phyloP scores from a whole-genome alignment of 2,113 vertebrate species.

The Vulpes ferrilata region DNA sequence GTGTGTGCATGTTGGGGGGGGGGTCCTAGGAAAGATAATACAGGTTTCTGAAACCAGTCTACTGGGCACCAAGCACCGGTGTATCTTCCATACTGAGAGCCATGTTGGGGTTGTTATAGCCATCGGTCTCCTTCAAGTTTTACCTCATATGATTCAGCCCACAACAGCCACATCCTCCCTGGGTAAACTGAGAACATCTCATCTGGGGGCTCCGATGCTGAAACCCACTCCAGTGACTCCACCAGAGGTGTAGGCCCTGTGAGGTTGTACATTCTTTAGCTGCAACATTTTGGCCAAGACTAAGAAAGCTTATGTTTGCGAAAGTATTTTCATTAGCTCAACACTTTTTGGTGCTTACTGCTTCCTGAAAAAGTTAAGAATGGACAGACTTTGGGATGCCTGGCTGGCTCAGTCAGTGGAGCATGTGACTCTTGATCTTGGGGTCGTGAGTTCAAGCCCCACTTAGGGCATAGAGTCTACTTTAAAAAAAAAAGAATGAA shows the following conservation, averaged over 20 bases:
- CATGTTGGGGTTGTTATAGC: not conserved
- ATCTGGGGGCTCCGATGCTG: not conserved
- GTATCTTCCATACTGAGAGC: not conserved
- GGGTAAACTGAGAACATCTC: not conserved
- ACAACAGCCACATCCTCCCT: not conserved
- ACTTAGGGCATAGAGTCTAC: not conserved
- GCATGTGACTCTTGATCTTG: not conserved
- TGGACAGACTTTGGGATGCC: not conserved
- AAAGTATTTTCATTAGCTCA: not conserved
- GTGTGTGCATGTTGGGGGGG: fast-evolving
- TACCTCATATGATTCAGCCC: not conserved
- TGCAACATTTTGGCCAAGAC: constrained; percentile 20
- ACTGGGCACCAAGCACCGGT: not conserved
- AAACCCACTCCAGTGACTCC: not conserved
- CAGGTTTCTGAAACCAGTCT: not conserved
- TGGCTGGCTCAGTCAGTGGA: not conserved
- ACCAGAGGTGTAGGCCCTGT: not conserved
- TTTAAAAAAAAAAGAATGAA: not conserved
- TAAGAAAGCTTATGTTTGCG: constrained; percentile 24
- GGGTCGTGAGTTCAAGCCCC: not conserved
- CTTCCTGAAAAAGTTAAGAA: not conserved
- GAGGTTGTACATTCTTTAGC: not conserved
- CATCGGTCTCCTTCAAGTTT: not conserved
- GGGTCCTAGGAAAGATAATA: not conserved
- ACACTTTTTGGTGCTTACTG: not conserved